A percentile compares a stretch with the other conserved stretches of the same genome.
Evolutionary conservation across 2,113 vertebrate genomes (phyloP).

Genomic region (Scomber japonicus): DNA sequence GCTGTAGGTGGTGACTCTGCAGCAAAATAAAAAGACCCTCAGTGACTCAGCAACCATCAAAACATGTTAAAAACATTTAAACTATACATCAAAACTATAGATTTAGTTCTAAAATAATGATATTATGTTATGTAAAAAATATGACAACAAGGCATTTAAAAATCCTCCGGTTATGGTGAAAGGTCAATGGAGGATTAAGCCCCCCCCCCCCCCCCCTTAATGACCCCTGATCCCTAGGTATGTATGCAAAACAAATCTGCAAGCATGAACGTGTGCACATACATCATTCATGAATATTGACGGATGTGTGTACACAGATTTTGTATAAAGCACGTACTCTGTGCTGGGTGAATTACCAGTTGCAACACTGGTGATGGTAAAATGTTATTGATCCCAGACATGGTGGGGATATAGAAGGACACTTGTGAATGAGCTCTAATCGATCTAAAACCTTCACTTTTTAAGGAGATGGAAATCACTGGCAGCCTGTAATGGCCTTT

Average conservation of each 20-base stretch:
- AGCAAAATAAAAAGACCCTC: not conserved
- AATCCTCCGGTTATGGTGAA: not conserved
- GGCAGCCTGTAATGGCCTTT: slow-evolving; percentile 35
- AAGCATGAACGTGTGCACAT: slow-evolving; percentile 37
- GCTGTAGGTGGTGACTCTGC: not conserved
- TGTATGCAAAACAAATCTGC: slow-evolving; percentile 38
- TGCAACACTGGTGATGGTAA: slow-evolving; percentile 16
- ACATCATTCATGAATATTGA: slow-evolving; percentile 61
- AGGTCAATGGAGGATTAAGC: not conserved
- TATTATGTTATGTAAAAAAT: not conserved
- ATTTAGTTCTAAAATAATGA: not conserved
- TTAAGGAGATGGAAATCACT: slow-evolving; percentile 33
- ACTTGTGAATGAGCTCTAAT: slow-evolving; percentile 1
- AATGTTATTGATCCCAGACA: slow-evolving; percentile 46
- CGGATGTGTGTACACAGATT: slow-evolving; percentile 17
- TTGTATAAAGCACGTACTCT: slow-evolving; percentile 4
- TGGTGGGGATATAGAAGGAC: not conserved
- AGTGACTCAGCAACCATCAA: not conserved
- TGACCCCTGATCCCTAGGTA: slow-evolving; percentile 17
- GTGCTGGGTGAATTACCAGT: slow-evolving; percentile 5
- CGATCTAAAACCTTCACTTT: slow-evolving; percentile 16
- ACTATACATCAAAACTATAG: too few species aligned
- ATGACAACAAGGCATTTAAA: not conserved
- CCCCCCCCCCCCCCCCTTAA: not conserved
- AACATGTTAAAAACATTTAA: not conserved